Conservation (phyloP, 2,888 invertebrate species). For the Epinotia nisella region DNA sequence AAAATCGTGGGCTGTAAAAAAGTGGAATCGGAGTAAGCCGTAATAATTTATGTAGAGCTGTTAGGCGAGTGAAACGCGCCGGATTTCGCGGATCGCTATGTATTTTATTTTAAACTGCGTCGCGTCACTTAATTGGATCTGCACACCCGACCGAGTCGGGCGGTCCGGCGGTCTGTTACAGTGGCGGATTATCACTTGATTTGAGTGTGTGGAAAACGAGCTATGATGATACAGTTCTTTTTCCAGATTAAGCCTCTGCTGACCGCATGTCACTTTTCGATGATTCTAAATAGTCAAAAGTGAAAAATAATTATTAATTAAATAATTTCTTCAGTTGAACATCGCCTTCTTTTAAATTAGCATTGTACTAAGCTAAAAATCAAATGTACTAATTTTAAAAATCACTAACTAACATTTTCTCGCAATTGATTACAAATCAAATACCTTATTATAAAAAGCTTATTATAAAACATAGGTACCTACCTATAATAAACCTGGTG, state of each 20-base stretch:
- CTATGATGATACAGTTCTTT: neutral
- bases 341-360: too few species aligned
- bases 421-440: too few species aligned
- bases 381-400: too few species aligned
- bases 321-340: too few species aligned
- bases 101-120: conserved; percentile 51
- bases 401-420: too few species aligned
- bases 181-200: conserved; percentile 21
- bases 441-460: too few species aligned
- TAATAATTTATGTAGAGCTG: conserved; percentile 44
- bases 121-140: conserved; percentile 51
- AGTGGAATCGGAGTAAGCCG: conserved; percentile 44
- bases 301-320: too few species aligned
- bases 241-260: neutral
- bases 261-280: neutral
- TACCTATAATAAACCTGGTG: neutral
- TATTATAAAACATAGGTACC: neutral
- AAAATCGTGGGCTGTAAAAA: conserved; percentile 37
- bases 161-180: conserved; percentile 7
- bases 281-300: too few species aligned
- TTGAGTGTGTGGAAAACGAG: neutral
- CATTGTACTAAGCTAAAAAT: too few species aligned
- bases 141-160: conserved; percentile 20
- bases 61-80: conserved; percentile 44
- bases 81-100: conserved; percentile 47